Evolutionary conservation across 1,140 invertebrate genomes (phyloP).

Genomic region (Xylocopa sonorina): DNA sequence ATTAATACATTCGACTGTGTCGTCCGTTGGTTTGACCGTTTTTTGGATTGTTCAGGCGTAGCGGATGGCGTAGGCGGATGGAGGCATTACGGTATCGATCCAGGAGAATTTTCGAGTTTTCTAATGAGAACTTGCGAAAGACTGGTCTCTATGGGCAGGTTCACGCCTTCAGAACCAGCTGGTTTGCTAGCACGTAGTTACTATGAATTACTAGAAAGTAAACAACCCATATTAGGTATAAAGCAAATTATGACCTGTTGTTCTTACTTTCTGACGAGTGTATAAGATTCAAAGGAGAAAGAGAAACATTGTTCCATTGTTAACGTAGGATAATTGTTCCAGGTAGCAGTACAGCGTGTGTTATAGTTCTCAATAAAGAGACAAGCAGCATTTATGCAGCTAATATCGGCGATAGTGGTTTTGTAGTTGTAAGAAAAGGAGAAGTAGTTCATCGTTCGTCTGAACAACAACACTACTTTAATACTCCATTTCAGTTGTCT

Average conservation of each 20-base stretch:
- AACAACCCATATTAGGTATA: conserved; percentile 93
- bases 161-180: conserved; percentile 92
- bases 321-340: conserved; percentile 43
- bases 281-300: too few relatives aligned
- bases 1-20: too few relatives aligned
- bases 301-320: too few relatives aligned
- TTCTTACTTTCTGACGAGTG: too few relatives aligned
- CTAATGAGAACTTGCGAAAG: conserved; percentile 97
- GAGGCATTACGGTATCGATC: conserved; percentile 98
- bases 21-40: not conserved
- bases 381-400: conserved; percentile 95
- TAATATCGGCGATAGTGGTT: conserved; percentile 99
- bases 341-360: conserved; percentile 98
- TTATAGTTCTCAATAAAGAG: conserved; percentile 95
- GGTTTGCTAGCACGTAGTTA: conserved; percentile 94
- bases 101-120: conserved; percentile 95
- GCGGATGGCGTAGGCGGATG: conserved; percentile 99
- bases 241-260: not conserved
- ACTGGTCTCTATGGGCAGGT: conserved; percentile 93
- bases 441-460: conserved; percentile 95
- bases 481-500: conserved; percentile 98
- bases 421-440: conserved; percentile 93
- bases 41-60: conserved; percentile 86
- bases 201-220: conserved; percentile 95
- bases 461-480: conserved; percentile 99